Percentiles rank a stretch among this genome's conserved stretches.
phyloP scores from a whole-genome alignment of 2,888 invertebrate genomes.

The Pammene aurita region DNA sequence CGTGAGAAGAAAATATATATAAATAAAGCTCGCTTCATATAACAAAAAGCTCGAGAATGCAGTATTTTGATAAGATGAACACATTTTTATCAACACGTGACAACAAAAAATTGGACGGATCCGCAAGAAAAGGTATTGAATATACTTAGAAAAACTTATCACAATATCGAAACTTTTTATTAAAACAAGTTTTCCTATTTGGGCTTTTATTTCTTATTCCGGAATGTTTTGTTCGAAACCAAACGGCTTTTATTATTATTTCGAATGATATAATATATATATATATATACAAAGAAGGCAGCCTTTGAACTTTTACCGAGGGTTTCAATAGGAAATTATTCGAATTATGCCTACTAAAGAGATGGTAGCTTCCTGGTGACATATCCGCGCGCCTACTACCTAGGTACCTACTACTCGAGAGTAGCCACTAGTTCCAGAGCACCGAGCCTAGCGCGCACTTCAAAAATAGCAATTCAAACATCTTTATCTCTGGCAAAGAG shows the following conservation, averaged over 20 bases:
- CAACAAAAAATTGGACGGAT: neutral
- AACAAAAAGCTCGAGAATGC: neutral
- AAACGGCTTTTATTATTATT: conserved; percentile 7
- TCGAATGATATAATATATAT: neutral
- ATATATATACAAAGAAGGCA: neutral
- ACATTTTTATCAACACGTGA: conserved; percentile 1
- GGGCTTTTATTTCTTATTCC: neutral
- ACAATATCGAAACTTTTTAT: conserved; percentile 8
- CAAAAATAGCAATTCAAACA: too few relatives aligned
- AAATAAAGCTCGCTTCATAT: too few relatives aligned
- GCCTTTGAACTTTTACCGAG: neutral
- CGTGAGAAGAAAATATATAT: conserved; percentile 6
- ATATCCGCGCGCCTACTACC: neutral
- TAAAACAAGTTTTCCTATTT: neutral
- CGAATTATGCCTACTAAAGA: neutral
- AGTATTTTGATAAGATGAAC: conserved; percentile 1
- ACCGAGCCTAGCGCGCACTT: too few relatives aligned
- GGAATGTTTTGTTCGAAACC: conserved; percentile 11
- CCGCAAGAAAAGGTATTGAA: conserved; percentile 2
- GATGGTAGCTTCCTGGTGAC: neutral
- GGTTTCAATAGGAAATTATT: neutral
- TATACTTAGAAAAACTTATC: conserved; percentile 15
- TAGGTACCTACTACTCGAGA: neutral
- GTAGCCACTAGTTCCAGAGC: too few relatives aligned
- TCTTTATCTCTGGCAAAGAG: too few relatives aligned